phyloP scores from a whole-genome alignment of 1,140 invertebrate genomes.

The Nasonia vitripennis region DNA sequence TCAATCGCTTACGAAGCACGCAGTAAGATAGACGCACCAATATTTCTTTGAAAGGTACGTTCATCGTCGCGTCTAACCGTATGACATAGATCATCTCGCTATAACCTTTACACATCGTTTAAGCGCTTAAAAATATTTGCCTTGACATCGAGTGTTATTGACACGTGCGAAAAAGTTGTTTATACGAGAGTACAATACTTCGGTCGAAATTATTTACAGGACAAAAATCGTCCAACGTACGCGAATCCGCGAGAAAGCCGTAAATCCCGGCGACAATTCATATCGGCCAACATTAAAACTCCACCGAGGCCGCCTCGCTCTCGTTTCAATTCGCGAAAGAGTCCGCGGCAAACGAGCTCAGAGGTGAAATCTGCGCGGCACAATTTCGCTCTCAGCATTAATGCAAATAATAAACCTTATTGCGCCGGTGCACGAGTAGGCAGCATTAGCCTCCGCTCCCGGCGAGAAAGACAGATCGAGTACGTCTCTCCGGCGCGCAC shows the following conservation, averaged over 20 bases:
- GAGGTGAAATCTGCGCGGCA: constrained; percentile 1
- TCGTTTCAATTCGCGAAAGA: constrained; percentile 37
- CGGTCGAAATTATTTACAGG: neutral
- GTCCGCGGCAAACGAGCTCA: constrained; percentile 16
- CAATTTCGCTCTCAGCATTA: constrained; percentile 23
- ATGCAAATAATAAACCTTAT: constrained; percentile 53
- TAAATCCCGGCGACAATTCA: neutral
- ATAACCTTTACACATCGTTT: neutral
- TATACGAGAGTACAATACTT: too few species aligned
- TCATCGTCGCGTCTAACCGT: neutral
- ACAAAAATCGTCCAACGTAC: neutral
- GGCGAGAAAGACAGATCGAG: neutral
- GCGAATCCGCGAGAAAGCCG: neutral
- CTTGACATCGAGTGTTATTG: constrained; percentile 4
- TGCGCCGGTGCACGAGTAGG: constrained; percentile 41
- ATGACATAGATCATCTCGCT: neutral
- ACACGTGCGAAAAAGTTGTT: neutral
- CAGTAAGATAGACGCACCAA: too few species aligned
- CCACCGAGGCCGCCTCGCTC: neutral
- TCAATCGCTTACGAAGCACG: too few species aligned
- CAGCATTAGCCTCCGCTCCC: neutral
- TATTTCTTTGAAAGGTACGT: neutral
- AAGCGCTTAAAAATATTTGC: constrained; percentile 30
- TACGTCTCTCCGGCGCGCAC: neutral
- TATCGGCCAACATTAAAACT: constrained; percentile 15